phyloP scores from a whole-genome alignment of 1,140 invertebrate genomes.

The Meloidogyne floridensis region DNA sequence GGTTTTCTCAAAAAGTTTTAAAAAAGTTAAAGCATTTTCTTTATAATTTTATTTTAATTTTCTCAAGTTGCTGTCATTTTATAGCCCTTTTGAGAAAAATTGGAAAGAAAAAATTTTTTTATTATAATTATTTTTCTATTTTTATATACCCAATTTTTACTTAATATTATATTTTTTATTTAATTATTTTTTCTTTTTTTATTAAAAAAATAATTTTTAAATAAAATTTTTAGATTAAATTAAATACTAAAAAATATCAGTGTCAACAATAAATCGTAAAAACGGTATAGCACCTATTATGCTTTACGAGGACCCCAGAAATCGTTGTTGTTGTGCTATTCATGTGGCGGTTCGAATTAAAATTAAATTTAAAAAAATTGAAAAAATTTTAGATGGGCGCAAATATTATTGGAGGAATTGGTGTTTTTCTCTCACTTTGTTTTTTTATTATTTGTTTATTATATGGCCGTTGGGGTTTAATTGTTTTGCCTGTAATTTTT shows the following conservation, averaged over 20 bases:
- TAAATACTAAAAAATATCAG: constrained; percentile 1
- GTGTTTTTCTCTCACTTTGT: constrained; percentile 6
- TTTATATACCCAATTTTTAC: background rate
- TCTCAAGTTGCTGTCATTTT: constrained; percentile 1
- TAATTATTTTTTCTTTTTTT: background rate
- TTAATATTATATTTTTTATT: background rate
- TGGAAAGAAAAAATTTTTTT: background rate
- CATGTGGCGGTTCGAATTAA: background rate
- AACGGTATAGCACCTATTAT: background rate
- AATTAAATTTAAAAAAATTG: background rate
- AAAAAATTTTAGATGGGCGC: constrained; percentile 19
- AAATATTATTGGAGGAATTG: background rate
- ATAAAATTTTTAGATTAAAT: background rate
- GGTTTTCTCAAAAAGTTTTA: too few relatives aligned
- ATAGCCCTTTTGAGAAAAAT: background rate
- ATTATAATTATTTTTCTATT: background rate
- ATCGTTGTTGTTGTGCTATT: constrained; percentile 33
- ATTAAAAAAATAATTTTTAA: background rate
- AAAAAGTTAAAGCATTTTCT: too few relatives aligned
- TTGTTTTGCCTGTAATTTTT: constrained; percentile 13
- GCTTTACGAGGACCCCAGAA: constrained; percentile 29
- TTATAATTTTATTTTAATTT: background rate
- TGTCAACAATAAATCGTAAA: constrained; percentile 11
- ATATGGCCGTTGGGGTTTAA: constrained; percentile 14
- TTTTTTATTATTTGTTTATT: constrained; percentile 11